These are phyloP conservation scores for Periphyllus acericola DNA, from an alignment of 2,888 invertebrate genomes.

Conservation along the genomic window DNA sequence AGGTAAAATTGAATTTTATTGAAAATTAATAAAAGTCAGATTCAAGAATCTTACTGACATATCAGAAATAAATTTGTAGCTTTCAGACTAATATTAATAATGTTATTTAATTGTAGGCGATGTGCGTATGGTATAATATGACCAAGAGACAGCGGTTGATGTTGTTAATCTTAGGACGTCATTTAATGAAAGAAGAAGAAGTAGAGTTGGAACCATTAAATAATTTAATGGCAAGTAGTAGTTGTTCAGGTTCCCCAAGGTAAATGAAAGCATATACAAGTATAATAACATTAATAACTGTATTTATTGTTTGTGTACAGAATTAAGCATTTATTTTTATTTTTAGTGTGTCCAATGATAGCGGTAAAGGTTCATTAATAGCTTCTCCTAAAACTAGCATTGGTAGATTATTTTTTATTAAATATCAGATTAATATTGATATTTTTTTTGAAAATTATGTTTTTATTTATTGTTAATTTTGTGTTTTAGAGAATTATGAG, in stretches of 20 bases:
- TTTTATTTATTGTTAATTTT: background rate
- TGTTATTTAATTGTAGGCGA: slow-evolving; percentile 71
- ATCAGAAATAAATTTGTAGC: background rate
- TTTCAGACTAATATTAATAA: background rate
- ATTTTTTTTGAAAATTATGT: background rate
- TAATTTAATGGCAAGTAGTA: slow-evolving; percentile 36
- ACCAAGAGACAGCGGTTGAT: slow-evolving; percentile 85
- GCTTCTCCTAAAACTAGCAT: slow-evolving; percentile 42
- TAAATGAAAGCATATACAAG: background rate
- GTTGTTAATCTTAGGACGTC: slow-evolving; percentile 78
- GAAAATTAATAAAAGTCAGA: background rate
- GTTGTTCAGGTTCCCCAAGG: slow-evolving; percentile 27
- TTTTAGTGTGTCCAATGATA: slow-evolving; percentile 50
- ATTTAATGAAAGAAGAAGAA: slow-evolving; percentile 69
- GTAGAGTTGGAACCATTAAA: slow-evolving; percentile 47
- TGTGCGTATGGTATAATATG: slow-evolving; percentile 93
- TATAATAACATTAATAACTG: background rate
- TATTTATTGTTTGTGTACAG: background rate
- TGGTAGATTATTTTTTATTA: slow-evolving; percentile 30
- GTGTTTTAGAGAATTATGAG: slow-evolving; percentile 37
- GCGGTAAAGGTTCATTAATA: slow-evolving; percentile 56
- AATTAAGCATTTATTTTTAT: background rate
- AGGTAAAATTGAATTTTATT: too few relatives aligned
- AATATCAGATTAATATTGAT: background rate
- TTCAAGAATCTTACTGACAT: too few relatives aligned